phyloP scores from a whole-genome alignment of 2,113 vertebrate genomes.

The Vulpes ferrilata region DNA sequence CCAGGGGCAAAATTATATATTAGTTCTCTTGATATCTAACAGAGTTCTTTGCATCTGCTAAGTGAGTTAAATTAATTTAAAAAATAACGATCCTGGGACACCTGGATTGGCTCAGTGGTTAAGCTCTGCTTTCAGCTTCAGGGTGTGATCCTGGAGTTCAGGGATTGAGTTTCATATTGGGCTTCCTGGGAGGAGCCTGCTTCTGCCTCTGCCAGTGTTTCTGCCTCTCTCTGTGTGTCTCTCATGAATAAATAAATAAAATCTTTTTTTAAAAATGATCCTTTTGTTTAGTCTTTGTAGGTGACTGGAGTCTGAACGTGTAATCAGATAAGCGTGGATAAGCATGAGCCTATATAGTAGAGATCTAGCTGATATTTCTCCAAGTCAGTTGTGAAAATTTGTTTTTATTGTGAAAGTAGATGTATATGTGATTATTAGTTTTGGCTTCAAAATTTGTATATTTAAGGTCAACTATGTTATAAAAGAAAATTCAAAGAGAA shows the following conservation, averaged over 20 bases:
- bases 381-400: background rate
- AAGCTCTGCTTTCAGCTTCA: too few relatives aligned
- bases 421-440: background rate
- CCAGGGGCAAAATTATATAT: background rate
- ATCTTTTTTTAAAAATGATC: too few relatives aligned
- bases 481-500: background rate
- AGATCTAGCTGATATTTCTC: background rate
- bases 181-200: too few relatives aligned
- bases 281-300: background rate
- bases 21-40: background rate
- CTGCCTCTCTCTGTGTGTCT: too few relatives aligned
- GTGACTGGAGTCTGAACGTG: background rate
- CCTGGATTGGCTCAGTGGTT: too few relatives aligned
- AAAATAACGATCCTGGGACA: background rate
- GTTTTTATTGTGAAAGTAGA: background rate
- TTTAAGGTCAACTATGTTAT: background rate
- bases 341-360: background rate
- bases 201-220: too few relatives aligned
- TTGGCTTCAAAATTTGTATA: background rate
- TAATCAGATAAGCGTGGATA: slow-evolving; percentile 25
- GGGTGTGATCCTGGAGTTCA: too few relatives aligned
- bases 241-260: too few relatives aligned
- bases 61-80: background rate
- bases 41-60: background rate
- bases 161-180: too few relatives aligned